Evolutionary conservation across 1,140 invertebrate genomes (phyloP).

Genomic region (Ephestia elutella): DNA sequence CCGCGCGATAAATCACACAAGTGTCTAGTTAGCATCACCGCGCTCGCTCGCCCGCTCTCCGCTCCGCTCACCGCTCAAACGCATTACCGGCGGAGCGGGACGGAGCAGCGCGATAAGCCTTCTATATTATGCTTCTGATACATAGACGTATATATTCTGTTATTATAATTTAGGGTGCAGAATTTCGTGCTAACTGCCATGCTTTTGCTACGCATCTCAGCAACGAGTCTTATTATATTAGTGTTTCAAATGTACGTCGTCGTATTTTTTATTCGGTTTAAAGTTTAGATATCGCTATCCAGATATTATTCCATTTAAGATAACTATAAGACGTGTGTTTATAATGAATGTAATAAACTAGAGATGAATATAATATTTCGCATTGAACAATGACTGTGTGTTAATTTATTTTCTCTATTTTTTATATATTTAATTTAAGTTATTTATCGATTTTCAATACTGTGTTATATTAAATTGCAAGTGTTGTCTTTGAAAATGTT

Average conservation of each 20-base stretch:
- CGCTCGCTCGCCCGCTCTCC: constrained; percentile 20
- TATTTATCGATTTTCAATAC: constrained; percentile 63
- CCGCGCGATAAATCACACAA: constrained; percentile 24
- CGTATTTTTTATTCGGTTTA: constrained; percentile 42
- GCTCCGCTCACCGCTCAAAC: constrained; percentile 18
- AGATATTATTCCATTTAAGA: constrained; percentile 67
- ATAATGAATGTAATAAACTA: constrained; percentile 55
- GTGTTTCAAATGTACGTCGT: constrained; percentile 44
- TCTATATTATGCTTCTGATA: constrained; percentile 52
- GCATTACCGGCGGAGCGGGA: constrained; percentile 13
- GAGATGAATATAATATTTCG: constrained; percentile 47
- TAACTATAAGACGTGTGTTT: constrained; percentile 62
- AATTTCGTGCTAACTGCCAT: constrained; percentile 66
- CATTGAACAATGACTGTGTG: constrained; percentile 67
- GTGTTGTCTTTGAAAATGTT: constrained; percentile 32
- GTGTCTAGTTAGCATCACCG: constrained; percentile 26
- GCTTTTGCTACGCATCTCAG: constrained; percentile 65
- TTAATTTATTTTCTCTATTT: constrained; percentile 68
- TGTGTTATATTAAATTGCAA: constrained; percentile 38
- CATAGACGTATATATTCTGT: constrained; percentile 56
- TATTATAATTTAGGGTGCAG: constrained; percentile 69
- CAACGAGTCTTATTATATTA: constrained; percentile 54
- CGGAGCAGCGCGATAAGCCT: constrained; percentile 14
- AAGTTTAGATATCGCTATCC: constrained; percentile 51
- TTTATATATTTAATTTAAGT: constrained; percentile 64